Evolutionary conservation across 2,113 vertebrate genomes (phyloP).

Genomic region (Semnornis frantzii): DNA sequence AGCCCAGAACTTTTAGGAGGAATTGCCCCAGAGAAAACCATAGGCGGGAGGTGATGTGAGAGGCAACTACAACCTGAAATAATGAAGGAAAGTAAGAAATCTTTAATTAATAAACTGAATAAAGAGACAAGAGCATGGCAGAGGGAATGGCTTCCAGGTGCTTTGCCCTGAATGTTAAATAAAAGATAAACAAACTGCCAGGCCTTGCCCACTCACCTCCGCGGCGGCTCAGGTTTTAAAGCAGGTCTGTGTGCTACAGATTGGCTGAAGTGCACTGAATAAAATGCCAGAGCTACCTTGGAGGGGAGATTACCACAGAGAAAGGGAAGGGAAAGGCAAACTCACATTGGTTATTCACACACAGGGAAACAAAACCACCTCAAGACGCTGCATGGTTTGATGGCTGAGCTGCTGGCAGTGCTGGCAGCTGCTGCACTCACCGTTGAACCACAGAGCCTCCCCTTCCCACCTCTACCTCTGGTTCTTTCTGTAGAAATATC

Average conservation of each 20-base stretch:
- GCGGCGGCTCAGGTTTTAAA: not conserved
- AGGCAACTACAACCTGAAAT: slow-evolving; percentile 28
- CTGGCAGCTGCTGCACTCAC: not conserved
- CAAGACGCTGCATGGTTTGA: not conserved
- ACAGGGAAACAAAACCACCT: not conserved
- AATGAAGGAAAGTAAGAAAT: slow-evolving; percentile 19
- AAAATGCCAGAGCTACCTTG: not conserved
- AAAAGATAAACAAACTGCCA: slow-evolving; percentile 43
- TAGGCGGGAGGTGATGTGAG: not conserved
- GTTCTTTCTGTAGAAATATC: not conserved
- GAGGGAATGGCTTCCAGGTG: not conserved
- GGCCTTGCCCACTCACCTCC: not conserved
- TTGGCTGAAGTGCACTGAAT: not conserved
- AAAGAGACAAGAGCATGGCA: not conserved
- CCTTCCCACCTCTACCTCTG: not conserved
- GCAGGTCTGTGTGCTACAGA: not conserved
- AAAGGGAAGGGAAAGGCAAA: not conserved
- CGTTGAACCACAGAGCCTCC: not conserved
- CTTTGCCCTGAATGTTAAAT: not conserved
- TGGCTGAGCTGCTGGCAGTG: not conserved
- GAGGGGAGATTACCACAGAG: not conserved
- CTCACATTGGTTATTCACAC: not conserved
- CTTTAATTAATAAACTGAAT: slow-evolving; percentile 62
- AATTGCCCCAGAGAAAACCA: slow-evolving; percentile 48
- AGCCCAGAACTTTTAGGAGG: not conserved